phyloP scores from a whole-genome alignment of 2,797 vertebrate species.

The Botia almorhae region DNA sequence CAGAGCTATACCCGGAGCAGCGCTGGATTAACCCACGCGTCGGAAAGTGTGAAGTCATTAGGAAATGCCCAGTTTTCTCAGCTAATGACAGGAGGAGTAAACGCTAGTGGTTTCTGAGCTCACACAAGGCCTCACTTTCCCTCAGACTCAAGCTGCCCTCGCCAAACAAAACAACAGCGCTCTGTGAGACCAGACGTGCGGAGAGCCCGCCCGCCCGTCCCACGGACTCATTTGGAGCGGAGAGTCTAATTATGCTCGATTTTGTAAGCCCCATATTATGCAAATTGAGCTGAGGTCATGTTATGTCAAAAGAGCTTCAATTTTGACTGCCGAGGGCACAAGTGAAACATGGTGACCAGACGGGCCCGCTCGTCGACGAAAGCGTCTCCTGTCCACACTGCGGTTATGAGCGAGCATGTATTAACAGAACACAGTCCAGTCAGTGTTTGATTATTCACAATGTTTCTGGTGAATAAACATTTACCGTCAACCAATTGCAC shows the following conservation, averaged over 20 bases:
- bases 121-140: constrained; percentile 54
- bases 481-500: constrained; percentile 45
- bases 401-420: constrained; percentile 49
- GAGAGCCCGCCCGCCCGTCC: constrained; percentile 45
- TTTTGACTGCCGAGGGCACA: constrained; percentile 45
- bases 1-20: constrained; percentile 10
- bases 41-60: constrained; percentile 65
- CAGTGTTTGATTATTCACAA: constrained; percentile 22
- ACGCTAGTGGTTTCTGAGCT: constrained; percentile 51
- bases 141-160: constrained; percentile 28
- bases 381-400: constrained; percentile 29
- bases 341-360: constrained; percentile 44
- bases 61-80: constrained; percentile 56
- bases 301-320: constrained; percentile 53
- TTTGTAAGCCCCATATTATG: constrained; percentile 57
- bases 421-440: constrained; percentile 41
- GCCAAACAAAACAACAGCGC: constrained; percentile 62
- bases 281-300: constrained; percentile 56
- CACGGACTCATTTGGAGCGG: constrained; percentile 39
- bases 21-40: constrained; percentile 43
- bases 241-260: constrained; percentile 55
- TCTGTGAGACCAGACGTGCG: constrained; percentile 50
- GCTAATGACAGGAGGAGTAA: constrained; percentile 55
- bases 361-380: constrained; percentile 42
- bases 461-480: constrained; percentile 24